A percentile compares a stretch with the other conserved stretches of the same genome.
Conservation (phyloP, 2,113 vertebrate species). For the Turnix velox region DNA sequence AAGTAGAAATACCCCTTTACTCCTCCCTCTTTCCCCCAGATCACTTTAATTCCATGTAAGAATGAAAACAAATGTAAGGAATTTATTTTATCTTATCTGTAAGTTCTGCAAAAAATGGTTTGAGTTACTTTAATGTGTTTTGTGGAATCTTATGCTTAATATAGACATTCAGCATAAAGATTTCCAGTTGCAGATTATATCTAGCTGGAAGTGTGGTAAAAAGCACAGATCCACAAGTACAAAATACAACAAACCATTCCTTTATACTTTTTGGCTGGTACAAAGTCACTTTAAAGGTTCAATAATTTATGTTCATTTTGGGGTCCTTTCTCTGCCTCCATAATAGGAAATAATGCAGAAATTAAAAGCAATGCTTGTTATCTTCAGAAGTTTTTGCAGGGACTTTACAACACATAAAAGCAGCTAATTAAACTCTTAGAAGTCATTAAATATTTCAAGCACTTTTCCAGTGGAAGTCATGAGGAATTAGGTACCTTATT, state of each 20-base stretch:
- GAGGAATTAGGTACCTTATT: neutral
- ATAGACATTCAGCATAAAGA: neutral
- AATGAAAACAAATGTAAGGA: neutral
- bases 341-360: neutral
- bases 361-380: neutral
- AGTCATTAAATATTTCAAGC: neutral
- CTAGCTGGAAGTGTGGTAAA: neutral
- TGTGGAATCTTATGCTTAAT: neutral
- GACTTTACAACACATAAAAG: neutral
- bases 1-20: neutral
- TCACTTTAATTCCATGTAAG: neutral
- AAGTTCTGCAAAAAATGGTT: neutral
- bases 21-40: neutral
- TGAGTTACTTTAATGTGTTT: neutral
- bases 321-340: neutral
- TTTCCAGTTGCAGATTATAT: neutral
- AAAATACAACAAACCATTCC: neutral
- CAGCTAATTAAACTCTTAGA: neutral
- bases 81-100: neutral
- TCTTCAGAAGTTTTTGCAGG: neutral
- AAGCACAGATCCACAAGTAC: neutral
- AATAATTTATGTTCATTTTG: neutral
- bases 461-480: neutral
- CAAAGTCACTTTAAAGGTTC: neutral
- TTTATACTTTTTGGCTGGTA: neutral